These are phyloP conservation scores for Paragorgia papillata DNA, from an alignment of 92 coral and sea anemone species.

Conservation along the genomic window DNA sequence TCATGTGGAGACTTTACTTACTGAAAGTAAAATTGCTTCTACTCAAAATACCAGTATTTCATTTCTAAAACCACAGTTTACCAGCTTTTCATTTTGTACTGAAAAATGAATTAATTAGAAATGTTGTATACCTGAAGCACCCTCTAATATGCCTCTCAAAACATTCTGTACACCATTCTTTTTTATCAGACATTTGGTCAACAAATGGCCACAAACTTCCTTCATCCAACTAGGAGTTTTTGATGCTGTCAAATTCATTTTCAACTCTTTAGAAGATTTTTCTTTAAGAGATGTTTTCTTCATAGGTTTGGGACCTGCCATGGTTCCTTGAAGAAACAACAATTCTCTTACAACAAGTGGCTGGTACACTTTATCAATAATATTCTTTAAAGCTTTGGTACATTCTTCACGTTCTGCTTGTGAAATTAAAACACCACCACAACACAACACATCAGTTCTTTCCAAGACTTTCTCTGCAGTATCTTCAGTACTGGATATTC, in stretches of 20 bases:
- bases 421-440: constrained; percentile 17
- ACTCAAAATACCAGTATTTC: too few relatives aligned
- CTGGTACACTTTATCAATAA: constrained; percentile 74
- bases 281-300: constrained; percentile 9
- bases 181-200: constrained; percentile 83
- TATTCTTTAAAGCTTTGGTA: constrained; percentile 50
- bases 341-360: constrained; percentile 84
- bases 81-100: too few relatives aligned
- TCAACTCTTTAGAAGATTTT: background rate
- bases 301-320: background rate
- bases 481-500: background rate
- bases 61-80: too few relatives aligned
- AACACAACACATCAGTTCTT: background rate
- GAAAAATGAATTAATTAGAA: too few relatives aligned
- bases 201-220: constrained; percentile 74
- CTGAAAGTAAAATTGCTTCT: too few relatives aligned
- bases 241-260: background rate
- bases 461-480: too few relatives aligned
- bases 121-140: constrained; percentile 68
- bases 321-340: constrained; percentile 70
- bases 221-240: constrained; percentile 75
- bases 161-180: constrained; percentile 81
- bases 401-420: constrained; percentile 65
- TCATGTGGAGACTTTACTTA: too few relatives aligned
- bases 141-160: constrained; percentile 72